phyloP scores from a whole-genome alignment of 2,797 vertebrate species.

The Falco peregrinus region DNA sequence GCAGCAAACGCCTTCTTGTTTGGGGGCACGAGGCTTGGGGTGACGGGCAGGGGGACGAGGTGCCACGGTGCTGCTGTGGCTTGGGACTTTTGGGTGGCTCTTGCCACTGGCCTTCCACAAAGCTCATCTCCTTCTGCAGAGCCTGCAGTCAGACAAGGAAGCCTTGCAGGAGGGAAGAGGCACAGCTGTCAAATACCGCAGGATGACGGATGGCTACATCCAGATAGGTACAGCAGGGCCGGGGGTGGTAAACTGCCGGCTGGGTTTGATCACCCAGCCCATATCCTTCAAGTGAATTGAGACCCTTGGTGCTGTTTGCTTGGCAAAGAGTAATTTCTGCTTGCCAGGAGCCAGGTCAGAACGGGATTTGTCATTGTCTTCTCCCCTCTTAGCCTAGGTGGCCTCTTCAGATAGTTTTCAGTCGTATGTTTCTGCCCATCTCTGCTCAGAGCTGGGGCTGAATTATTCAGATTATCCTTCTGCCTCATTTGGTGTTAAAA shows the following conservation, averaged over 20 bases:
- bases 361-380: not conserved
- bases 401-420: not conserved
- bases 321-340: not conserved
- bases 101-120: not conserved
- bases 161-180: constrained; percentile 89
- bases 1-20: not conserved
- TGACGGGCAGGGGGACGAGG: accelerated
- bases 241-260: not conserved
- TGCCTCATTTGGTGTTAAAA: not conserved
- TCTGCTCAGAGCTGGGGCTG: not conserved
- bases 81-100: not conserved
- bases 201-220: constrained; percentile 92
- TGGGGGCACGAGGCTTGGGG: not conserved
- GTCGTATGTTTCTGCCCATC: not conserved
- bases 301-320: not conserved
- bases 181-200: constrained; percentile 84
- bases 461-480: not conserved
- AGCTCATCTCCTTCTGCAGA: constrained; percentile 76
- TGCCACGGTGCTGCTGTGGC: not conserved
- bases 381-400: not conserved
- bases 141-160: constrained; percentile 95
- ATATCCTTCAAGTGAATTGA: not conserved
- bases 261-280: not conserved
- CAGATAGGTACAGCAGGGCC: constrained; percentile 84
- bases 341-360: not conserved